phyloP scores from a whole-genome alignment of 2,797 vertebrate genomes.

The Iguana delicatissima region DNA sequence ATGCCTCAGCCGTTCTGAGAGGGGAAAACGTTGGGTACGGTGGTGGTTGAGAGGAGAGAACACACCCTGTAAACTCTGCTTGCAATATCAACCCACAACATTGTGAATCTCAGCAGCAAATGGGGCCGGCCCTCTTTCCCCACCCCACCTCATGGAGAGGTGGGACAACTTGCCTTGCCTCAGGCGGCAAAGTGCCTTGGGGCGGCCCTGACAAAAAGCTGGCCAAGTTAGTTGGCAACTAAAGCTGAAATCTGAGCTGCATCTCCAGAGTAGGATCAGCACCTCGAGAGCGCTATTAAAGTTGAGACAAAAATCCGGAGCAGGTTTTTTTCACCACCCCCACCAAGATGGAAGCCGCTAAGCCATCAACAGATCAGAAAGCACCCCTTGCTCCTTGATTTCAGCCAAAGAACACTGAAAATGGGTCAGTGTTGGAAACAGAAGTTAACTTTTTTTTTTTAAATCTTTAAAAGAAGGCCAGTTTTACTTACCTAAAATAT shows the following conservation, averaged over 20 bases:
- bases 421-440: background rate
- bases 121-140: background rate
- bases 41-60: too few species aligned
- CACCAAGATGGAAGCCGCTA: too few species aligned
- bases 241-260: background rate
- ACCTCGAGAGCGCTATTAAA: too few species aligned
- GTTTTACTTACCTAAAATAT: conserved; percentile 74
- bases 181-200: background rate
- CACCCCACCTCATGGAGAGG: background rate
- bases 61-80: background rate
- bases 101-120: background rate
- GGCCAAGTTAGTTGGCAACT: background rate
- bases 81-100: background rate
- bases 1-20: conserved; percentile 86
- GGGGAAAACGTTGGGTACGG: background rate
- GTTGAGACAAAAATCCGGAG: too few species aligned
- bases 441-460: conserved; percentile 2
- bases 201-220: background rate
- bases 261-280: too few species aligned
- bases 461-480: conserved; percentile 5
- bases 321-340: too few species aligned
- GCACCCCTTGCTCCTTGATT: conserved; percentile 30
- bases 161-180: too few species aligned
- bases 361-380: too few species aligned
- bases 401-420: conserved; percentile 30